Conservation (phyloP, 2,888 invertebrate genomes). For the Eupithecia exiguata region DNA sequence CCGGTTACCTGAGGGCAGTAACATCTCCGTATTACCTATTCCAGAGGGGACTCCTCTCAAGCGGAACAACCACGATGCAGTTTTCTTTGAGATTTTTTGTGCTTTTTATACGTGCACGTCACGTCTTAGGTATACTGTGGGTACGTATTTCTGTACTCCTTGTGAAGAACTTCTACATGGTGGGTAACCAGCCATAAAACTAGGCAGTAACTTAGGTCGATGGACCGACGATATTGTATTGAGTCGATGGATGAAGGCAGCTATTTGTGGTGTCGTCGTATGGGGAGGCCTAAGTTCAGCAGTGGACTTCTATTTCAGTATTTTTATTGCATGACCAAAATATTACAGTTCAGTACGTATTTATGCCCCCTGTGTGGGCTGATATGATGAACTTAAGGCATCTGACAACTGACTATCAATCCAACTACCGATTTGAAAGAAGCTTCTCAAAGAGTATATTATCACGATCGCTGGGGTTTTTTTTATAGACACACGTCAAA, state of each 20-base stretch:
- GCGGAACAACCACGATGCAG: neutral
- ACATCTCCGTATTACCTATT: constrained; percentile 1
- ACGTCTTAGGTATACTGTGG: neutral
- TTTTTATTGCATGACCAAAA: too few species aligned
- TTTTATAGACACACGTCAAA: neutral
- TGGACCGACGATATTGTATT: neutral
- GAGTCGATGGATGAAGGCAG: neutral
- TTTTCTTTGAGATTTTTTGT: neutral
- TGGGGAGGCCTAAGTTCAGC: neutral
- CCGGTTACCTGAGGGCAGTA: constrained; percentile 5
- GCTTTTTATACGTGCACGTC: neutral
- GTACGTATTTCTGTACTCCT: neutral
- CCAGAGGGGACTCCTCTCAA: neutral
- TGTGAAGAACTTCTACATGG: neutral
- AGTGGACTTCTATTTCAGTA: too few species aligned
- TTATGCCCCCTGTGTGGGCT: too few species aligned
- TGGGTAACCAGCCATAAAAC: neutral
- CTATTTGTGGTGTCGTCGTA: neutral
- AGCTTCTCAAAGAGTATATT: neutral
- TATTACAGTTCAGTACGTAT: too few species aligned
- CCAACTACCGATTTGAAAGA: neutral
- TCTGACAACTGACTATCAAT: neutral
- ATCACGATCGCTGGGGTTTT: neutral
- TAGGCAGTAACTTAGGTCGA: neutral
- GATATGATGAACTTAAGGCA: too few species aligned